Percentiles rank a stretch among this genome's conserved stretches.
These are phyloP conservation scores for Antechinus flavipes DNA, from an alignment of 2,113 vertebrate genomes.

Conservation along the genomic window DNA sequence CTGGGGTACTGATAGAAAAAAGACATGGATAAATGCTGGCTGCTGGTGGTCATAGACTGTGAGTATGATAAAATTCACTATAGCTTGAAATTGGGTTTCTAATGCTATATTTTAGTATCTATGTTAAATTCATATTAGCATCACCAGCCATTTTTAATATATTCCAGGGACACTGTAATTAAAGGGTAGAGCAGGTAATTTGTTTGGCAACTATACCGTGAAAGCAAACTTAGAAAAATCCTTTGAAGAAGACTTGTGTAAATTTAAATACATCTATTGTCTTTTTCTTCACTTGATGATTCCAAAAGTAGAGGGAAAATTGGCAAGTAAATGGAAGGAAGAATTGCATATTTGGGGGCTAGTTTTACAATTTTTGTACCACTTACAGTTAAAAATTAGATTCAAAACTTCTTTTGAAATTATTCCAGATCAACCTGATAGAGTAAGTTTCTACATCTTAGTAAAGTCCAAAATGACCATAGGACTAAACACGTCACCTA, in stretches of 20 bases:
- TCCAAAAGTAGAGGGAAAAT: slow-evolving; percentile 44
- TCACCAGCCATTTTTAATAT: neutral
- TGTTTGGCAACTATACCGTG: slow-evolving; percentile 4
- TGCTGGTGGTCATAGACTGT: neutral
- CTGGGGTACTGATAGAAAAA: slow-evolving; percentile 5
- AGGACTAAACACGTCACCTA: neutral
- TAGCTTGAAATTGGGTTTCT: neutral
- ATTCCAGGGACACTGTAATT: slow-evolving; percentile 34
- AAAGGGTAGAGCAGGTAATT: neutral
- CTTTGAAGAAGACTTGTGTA: slow-evolving; percentile 24
- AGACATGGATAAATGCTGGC: neutral
- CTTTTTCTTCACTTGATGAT: slow-evolving; percentile 29
- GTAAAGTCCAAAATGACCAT: slow-evolving; percentile 28
- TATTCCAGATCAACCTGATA: neutral
- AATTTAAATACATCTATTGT: slow-evolving; percentile 18
- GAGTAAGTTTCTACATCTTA: slow-evolving; percentile 17
- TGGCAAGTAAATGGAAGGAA: slow-evolving; percentile 45
- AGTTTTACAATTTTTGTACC: slow-evolving; percentile 29
- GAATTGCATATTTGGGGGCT: slow-evolving; percentile 19
- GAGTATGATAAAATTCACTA: slow-evolving; percentile 30
- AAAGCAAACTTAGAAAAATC: slow-evolving; percentile 17
- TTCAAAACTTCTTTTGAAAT: slow-evolving; percentile 4
- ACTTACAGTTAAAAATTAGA: slow-evolving; percentile 34
- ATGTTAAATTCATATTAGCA: slow-evolving; percentile 34
- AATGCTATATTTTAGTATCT: neutral